Evolutionary conservation across 2,797 vertebrate species (phyloP), one percentile per base, ranked within the genome.

Genomic region (Sciaenops ocellatus): DNA sequence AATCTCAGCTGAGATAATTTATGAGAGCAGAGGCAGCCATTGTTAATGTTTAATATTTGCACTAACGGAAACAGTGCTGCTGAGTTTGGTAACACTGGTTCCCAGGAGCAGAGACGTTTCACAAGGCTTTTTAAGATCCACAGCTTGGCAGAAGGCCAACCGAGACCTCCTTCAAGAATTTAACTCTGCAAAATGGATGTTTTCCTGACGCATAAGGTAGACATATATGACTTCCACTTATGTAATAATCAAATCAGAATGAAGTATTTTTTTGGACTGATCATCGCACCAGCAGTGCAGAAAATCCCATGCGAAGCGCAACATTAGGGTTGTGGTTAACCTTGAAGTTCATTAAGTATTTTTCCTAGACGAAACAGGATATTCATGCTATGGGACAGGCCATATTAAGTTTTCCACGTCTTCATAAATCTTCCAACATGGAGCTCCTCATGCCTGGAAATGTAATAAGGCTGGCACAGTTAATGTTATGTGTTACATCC

Each of bases 361-460:
- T 90, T 91, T 90, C 79, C 83, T 13, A 20, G 61, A 71, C n/a
- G 77, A 89, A 92, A 90, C 63, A 16, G 75, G 83, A 93, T 89
- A 90, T 85, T 86, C 63, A 70, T 74, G 76, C 66, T 51, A 73
- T 44, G 69, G 82, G 66, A 82, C 47, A 64, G 57, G 64, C 75
- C 80, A 73, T 86, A 82, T 92, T 87, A 89, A 71, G 65, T 85
- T 93, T 93, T 89, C 90, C 80, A 69, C 69, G 5, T 74, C 82
- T 91, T 90, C 81, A 85, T 91, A 90, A 92, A 86, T 76, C 83
- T 90, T 75, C 71, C 81, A 69, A 69, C 80, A 73, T 74, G 74
- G 70, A 83, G 70, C 75, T 64, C 34, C 20, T 65, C 55, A 22
- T 54, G 79, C 73, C 89, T 91, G 83, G 88, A 82, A 89, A 92